Evolutionary conservation across 2,797 vertebrate species (phyloP).

Genomic region (Aratinga solstitialis): DNA sequence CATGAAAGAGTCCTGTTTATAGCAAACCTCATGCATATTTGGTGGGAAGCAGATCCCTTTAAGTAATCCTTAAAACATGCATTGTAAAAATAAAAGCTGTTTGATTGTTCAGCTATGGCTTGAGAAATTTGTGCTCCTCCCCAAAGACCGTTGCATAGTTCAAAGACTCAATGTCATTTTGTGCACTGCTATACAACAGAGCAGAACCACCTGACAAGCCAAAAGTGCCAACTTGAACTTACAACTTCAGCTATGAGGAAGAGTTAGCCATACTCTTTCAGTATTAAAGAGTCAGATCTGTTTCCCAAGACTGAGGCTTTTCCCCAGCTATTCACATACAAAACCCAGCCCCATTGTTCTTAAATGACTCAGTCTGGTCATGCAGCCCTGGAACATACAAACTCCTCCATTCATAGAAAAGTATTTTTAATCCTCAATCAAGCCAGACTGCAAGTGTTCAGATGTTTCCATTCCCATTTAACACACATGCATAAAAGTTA

Average conservation of each 20-base stretch:
- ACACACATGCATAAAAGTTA: slow-evolving; percentile 56
- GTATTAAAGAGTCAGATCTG: neutral
- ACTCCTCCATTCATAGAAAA: slow-evolving; percentile 45
- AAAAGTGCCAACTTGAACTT: neutral
- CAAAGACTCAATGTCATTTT: neutral
- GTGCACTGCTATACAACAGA: neutral
- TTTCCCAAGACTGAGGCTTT: neutral
- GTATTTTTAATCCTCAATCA: slow-evolving; percentile 63
- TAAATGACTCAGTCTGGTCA: neutral
- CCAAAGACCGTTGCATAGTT: neutral
- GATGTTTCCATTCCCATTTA: slow-evolving; percentile 54
- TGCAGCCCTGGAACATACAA: neutral
- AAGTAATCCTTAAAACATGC: neutral
- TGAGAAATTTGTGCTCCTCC: slow-evolving; percentile 13
- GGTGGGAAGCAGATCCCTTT: neutral
- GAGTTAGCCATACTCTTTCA: neutral
- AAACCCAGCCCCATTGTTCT: neutral
- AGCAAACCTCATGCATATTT: neutral
- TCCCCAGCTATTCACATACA: neutral
- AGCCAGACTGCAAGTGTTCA: slow-evolving; percentile 36
- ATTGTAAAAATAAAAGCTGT: slow-evolving; percentile 53
- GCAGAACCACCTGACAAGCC: neutral
- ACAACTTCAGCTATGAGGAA: neutral
- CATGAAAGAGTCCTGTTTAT: neutral
- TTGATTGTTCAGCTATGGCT: neutral